phyloP scores from a whole-genome alignment of 1,140 invertebrate genomes.

The Lethocerus indicus region DNA sequence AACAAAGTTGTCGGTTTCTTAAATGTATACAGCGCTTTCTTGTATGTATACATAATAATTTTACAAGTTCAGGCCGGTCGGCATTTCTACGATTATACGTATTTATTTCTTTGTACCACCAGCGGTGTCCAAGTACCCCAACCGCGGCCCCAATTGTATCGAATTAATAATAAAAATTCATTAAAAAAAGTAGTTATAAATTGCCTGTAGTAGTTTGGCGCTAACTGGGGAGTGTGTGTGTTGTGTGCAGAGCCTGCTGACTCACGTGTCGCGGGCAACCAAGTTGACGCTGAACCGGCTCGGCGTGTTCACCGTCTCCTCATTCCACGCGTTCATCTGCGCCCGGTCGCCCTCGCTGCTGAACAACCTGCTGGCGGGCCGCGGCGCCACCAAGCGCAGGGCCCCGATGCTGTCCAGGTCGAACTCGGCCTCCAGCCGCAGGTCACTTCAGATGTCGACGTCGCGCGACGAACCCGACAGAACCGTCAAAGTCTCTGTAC shows the following conservation, averaged over 20 bases:
- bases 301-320: constrained; percentile 93
- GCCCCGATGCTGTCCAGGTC: constrained; percentile 74
- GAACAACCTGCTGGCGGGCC: constrained; percentile 78
- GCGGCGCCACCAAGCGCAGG: constrained; percentile 72
- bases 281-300: constrained; percentile 88
- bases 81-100: background rate
- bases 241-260: constrained; percentile 66
- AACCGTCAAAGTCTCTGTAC: constrained; percentile 72
- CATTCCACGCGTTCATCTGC: constrained; percentile 94
- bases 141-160: background rate
- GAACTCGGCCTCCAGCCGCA: constrained; percentile 66
- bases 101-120: background rate
- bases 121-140: background rate
- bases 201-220: background rate
- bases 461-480: constrained; percentile 71
- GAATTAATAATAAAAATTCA: background rate
- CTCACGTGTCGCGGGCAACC: constrained; percentile 85
- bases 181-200: too few species aligned
- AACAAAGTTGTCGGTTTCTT: too few species aligned
- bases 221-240: background rate
- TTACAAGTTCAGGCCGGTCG: background rate
- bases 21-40: too few species aligned
- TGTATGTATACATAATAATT: background rate
- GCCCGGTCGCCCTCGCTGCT: constrained; percentile 81
- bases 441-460: constrained; percentile 66